Conservation (phyloP, 1,140 invertebrate genomes). For the Zaprionus inermis region DNA sequence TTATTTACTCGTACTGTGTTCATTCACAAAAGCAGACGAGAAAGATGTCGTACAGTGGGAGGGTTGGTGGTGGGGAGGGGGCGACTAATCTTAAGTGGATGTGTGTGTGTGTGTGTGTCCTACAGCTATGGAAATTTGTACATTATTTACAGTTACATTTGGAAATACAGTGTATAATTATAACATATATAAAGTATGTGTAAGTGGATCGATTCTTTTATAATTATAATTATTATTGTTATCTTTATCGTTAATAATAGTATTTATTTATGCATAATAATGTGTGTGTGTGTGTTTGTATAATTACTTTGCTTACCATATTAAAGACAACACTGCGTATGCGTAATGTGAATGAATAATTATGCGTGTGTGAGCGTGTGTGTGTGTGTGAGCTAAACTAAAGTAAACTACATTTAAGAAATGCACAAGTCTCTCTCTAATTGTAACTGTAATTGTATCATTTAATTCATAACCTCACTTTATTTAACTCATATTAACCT, state of each 20-base stretch:
- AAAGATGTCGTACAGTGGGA: constrained; percentile 24
- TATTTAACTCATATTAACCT: neutral
- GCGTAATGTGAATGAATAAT: constrained; percentile 41
- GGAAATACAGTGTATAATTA: constrained; percentile 62
- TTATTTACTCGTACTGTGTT: constrained; percentile 62
- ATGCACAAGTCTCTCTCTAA: constrained; percentile 78
- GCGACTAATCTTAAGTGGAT: constrained; percentile 59
- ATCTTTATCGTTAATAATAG: constrained; percentile 22
- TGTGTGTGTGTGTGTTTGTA: constrained; percentile 32
- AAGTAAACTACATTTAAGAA: constrained; percentile 79
- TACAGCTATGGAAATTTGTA: constrained; percentile 81
- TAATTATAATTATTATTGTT: constrained; percentile 13
- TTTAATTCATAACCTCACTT: constrained; percentile 10
- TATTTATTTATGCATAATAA: constrained; percentile 41
- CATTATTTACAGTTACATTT: constrained; percentile 81
- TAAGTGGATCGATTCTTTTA: constrained; percentile 35
- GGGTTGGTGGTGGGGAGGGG: constrained; percentile 18
- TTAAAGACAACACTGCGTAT: constrained; percentile 59
- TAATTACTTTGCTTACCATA: constrained; percentile 39
- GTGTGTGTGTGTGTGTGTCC: constrained; percentile 53
- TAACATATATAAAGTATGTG: constrained; percentile 17
- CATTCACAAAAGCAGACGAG: constrained; percentile 55
- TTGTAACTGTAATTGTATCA: constrained; percentile 45
- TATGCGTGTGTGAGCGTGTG: constrained; percentile 36
- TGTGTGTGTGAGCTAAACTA: constrained; percentile 48